Evolutionary conservation across 2,888 invertebrate genomes (phyloP), one percentile per base, ranked within the genome.

Genomic region (Heliconius erato): DNA sequence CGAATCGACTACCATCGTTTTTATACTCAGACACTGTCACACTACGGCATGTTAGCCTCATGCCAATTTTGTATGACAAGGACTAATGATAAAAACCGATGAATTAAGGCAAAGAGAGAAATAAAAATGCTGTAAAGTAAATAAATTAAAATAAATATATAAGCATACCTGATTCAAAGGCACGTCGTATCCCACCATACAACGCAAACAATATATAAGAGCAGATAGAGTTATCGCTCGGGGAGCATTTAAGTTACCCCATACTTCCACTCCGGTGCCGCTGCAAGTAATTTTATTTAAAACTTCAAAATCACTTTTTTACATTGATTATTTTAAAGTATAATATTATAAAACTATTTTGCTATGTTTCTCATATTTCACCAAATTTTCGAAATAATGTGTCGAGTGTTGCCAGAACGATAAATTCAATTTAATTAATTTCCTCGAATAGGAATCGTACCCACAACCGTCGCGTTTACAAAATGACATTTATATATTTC

Each of bases 191-290:
- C 98, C 99, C 54, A 99, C 99, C 98, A 99, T 98, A 91, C 99
- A 99, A 9, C 99, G 97, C 32, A 99, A 96, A 89, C 99, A 99
- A 93, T 99, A 99, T 88, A 99, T 99, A 59, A 99, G 96, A 0
- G 99, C 99, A 0, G 99, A 99, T 81, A 99, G 96, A 0, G 99
- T 98, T 85, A 99, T 98, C 0, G 99, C 99, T 82, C 98, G 97
- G 1, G 99, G 99, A 1, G 99, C 99, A 96, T 99, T 99, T 90
- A 98, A 97, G 91, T 99, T 99, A 16, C 99, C 99, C 98, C 98
- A 98, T 12, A 99, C 99, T 94, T 99, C 99, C 79, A 97, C 97
- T 0, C 99, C 98, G 0, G 99, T 99, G 3, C 98, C 99, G 6
- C 98, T 98, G 93, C 23, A 81, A 81, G 26, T 23, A 0, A 9